Percentiles rank a stretch among this genome's conserved stretches.
phyloP scores from a whole-genome alignment of 2,888 invertebrate species.

The Ochropleura plecta region DNA sequence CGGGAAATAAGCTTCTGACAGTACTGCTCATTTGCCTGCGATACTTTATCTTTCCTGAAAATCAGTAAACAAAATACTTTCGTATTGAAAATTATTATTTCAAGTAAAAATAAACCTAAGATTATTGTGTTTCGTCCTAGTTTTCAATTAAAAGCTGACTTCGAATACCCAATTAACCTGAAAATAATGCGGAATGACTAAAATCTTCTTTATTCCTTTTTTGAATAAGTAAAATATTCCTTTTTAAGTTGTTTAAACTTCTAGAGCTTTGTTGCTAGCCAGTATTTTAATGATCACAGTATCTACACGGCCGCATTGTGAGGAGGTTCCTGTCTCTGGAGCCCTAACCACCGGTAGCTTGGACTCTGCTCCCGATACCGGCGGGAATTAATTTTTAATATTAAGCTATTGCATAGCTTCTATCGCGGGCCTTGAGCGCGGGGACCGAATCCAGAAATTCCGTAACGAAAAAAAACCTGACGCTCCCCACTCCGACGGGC shows the following conservation, averaged over 20 bases:
- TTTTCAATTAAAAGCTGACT: conserved; percentile 9
- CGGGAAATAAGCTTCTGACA: neutral
- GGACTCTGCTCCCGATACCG: no score
- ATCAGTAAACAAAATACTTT: conserved; percentile 13
- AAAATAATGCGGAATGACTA: neutral
- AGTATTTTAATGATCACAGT: neutral
- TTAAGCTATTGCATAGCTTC: no score
- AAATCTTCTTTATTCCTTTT: neutral
- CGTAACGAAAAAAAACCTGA: no score
- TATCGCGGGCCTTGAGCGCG: no score
- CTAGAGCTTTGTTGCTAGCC: neutral
- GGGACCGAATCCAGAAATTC: no score
- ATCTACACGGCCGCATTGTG: no score
- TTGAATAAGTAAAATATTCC: neutral
- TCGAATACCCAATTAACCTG: conserved; percentile 2
- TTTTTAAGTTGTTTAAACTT: neutral
- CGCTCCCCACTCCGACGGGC: no score
- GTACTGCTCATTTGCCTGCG: neutral
- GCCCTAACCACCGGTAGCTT: no score
- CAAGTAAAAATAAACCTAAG: neutral
- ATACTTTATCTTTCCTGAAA: neutral
- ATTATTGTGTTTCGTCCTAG: conserved; percentile 9
- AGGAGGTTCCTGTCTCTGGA: no score
- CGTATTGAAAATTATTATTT: conserved; percentile 26
- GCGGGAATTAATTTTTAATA: no score